Evolutionary conservation across 2,797 vertebrate genomes (phyloP), one percentile per base, ranked within the genome.

Genomic region (Clarias platycephalus): DNA sequence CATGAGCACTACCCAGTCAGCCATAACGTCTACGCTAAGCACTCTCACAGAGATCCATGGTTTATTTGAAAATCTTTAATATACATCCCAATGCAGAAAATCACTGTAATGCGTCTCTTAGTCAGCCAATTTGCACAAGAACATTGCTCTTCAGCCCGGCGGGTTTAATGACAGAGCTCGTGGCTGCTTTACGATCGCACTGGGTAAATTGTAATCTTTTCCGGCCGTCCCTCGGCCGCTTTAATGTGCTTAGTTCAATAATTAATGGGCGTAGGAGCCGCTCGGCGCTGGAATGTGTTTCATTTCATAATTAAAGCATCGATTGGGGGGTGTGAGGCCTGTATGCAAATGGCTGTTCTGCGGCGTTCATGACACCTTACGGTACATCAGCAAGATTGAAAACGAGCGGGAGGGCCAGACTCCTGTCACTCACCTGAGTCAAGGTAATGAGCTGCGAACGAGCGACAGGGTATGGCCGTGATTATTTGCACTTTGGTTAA

Each of bases 171-270:
- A 88, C 88, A 26, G 60, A 84, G 71, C 26, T 75, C 44, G 68
- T 49, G 74, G 81, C 77, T 72, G 58, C 70, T 67, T 76, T 83
- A 66, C 55, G 60, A 67, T 62, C 77, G 49, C 22, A 26, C 62
- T 88, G 28, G 55, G 86, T 86, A 85, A 87, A 89, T 86, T 85
- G 76, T 81, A 87, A 83, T 83, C 80, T 79, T 81, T 82, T 72
- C 63, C 80, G 53, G 67, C 76, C 77, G 40, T 58, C 78, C 84
- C 83, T 80, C 83, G 20, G 58, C 62, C 5, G 22, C 74, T 85
- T 85, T 90, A 91, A 91, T 85, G 75, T 77, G 86, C 86, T 90
- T 86, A 68, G 89, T 89, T 84, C 84, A 84, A 87, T 80, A 87
- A 86, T 88, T 49, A 84, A 72, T 64, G 78, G 70, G 16, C 80